These are phyloP conservation scores for Salpingus planirostris DNA, from an alignment of 2,888 invertebrate species.

Conservation along the genomic window DNA sequence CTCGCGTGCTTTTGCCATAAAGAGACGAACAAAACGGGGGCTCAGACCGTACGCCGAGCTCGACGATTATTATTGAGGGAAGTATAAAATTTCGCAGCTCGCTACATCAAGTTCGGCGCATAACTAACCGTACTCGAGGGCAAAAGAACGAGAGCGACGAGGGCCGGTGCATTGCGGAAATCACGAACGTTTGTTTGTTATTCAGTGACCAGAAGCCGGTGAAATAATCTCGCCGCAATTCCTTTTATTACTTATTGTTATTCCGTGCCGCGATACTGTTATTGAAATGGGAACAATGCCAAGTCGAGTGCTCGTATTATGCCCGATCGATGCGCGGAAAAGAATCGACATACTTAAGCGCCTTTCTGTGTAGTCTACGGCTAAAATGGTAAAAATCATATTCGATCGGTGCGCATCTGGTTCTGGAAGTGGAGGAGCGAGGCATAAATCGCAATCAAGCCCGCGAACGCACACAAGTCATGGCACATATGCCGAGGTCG, in stretches of 20 bases:
- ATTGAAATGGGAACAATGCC: slow-evolving; percentile 17
- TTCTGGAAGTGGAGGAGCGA: too few species aligned
- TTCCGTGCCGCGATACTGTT: slow-evolving; percentile 15
- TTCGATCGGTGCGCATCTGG: too few species aligned
- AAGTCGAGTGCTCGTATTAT: slow-evolving; percentile 4
- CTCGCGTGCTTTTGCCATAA: too few species aligned
- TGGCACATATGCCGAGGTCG: slow-evolving; percentile 23
- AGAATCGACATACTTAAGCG: slow-evolving; percentile 3
- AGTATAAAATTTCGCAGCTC: too few species aligned
- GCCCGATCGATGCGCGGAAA: slow-evolving; percentile 18
- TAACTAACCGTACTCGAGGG: too few species aligned
- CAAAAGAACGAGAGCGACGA: too few species aligned
- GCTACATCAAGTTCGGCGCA: too few species aligned
- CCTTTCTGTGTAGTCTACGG: too few species aligned
- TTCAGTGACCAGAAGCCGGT: slow-evolving; percentile 19
- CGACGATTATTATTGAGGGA: too few species aligned
- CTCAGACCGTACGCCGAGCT: too few species aligned
- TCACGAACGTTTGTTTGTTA: slow-evolving; percentile 19
- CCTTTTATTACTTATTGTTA: slow-evolving; percentile 19
- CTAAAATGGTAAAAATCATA: too few species aligned
- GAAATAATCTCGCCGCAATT: slow-evolving; percentile 16
- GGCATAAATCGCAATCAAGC: slow-evolving; percentile 29
- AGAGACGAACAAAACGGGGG: too few species aligned
- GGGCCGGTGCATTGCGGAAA: slow-evolving; percentile 15
- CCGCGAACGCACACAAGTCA: slow-evolving; percentile 23